These are phyloP conservation scores for Artemia sp. DNA, from an alignment of 2,888 invertebrate genomes.

Conservation along the genomic window DNA sequence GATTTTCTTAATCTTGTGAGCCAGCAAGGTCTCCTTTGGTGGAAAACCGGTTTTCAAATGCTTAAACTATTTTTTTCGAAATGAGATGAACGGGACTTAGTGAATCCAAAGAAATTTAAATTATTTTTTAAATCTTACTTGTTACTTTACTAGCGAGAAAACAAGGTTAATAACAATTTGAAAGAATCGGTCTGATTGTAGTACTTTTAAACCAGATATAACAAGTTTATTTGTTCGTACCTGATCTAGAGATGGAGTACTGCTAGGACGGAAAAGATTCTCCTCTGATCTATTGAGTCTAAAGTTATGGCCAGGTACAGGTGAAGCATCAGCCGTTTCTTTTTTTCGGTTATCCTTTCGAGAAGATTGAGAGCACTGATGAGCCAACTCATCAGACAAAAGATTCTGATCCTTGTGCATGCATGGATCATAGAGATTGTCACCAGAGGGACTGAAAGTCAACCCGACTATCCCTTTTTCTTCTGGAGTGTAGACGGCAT, in stretches of 20 bases:
- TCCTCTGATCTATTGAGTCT: conserved; percentile 16
- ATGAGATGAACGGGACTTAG: no score
- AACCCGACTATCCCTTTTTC: conserved; percentile 71
- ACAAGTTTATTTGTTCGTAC: background rate
- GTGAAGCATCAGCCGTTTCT: background rate
- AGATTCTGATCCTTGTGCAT: background rate
- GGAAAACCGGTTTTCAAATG: no score
- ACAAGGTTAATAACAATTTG: no score
- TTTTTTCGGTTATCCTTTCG: background rate
- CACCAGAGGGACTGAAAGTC: conserved; percentile 43
- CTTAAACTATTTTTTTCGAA: no score
- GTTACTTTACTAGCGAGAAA: no score
- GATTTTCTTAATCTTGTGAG: no score
- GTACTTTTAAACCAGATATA: no score
- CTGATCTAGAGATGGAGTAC: conserved; percentile 17
- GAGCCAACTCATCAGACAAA: conserved; percentile 4
- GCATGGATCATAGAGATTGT: conserved; percentile 17
- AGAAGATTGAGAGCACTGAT: background rate
- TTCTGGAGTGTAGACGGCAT: conserved; percentile 38
- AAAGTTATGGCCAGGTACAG: background rate
- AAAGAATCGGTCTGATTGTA: no score
- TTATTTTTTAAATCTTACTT: no score
- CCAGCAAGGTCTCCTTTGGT: no score
- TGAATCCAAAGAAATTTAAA: no score
- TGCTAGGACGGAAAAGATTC: conserved; percentile 17